Base-by-base conservation (phyloP, 2,888 invertebrate genomes). In the Stictocephala bisonia region DNA sequence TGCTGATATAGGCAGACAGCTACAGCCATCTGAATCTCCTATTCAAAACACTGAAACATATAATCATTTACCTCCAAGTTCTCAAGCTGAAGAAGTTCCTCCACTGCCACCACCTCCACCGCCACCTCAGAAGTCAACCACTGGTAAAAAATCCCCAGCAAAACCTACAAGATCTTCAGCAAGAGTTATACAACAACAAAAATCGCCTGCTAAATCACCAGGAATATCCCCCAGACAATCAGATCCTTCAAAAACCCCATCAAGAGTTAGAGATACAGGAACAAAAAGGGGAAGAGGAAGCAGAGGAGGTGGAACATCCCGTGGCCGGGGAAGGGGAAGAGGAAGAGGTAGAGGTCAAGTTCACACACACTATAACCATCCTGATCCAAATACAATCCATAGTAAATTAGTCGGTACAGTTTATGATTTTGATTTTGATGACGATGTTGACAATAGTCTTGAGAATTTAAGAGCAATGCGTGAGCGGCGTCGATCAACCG, bases 341-440 rank as follows among this genome's bases (percentile, higher is more conserved):
- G 82, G 81, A 11, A 77, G 85, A 66, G 85, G 85, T 1, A 80
- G 85, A 77, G 86, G 86, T 1, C 83, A 86, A 44, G 85, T 85
- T 2, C 82, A 84, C 24, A 80, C 80, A 44, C 76, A 79, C 48
- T 80, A 80, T 70, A 80, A 78, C 60, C 80, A 80, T 68, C 76
- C 85, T 79, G 83, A 85, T 72, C 87, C 88, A 22, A 90, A 90
- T 79, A 91, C 93, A 1, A 93, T 93, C 74, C 92, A 91, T 77
- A 93, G 91, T 82, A 94, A 93, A 82, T 85, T 94, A 40, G 90
- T 91, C 6, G 94, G 95, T 7, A 95, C 95, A 1, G 95, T 95
- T 1, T 96, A 94, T 80, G 96, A 93, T 82, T 89, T 93, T 77
- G 91, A 94, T 82, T 93, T 93, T 77, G 92, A 94, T 77, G 94